Base-by-base conservation (phyloP, 2,797 vertebrate genomes). In the Sebastes dallii region DNA sequence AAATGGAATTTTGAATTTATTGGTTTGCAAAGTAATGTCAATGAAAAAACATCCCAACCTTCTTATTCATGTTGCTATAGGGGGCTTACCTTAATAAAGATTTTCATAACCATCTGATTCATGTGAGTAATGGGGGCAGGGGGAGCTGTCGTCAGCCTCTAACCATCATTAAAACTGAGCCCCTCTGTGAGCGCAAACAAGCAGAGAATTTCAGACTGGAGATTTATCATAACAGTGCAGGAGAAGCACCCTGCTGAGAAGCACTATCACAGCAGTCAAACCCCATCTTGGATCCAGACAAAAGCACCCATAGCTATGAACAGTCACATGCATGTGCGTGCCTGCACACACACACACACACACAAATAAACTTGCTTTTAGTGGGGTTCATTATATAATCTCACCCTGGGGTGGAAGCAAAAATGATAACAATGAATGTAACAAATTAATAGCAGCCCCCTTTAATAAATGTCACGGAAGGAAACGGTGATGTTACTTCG, bases 381-480 rank as follows among this genome's bases (percentile, higher is more conserved):
- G 78, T 82, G 14, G 77, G 67, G 42, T 78, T 77, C 81, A 60
- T 87, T 75, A 77, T 76, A 77, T 86, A 75, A 83, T 85, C 76
- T 83, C 82, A 66, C 81, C 78, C 73, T 30, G 18, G 55, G 83
- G 84, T 62, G 32, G 80, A 72, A 77, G 71, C 27, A 39, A 72
- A 76, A 81, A 82, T 68, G 62, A 86, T 77, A 82, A 77, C 74
- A 77, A 55, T 52, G 52, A 67, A 78, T 85, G 75, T 69, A 87
- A 82, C 83, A 92, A 92, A 93, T 89, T 77, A 91, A 88, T 76
- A 85, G 77, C 56, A 82, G 52, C 59, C 81, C 46, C 5, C 67
- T 82, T 77, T 84, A 86, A 90, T 86, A 86, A 85, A 75, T 70
- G 62, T 82, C 77, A 89, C 14, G 75, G 76, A 82, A 66, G 72